Percentiles rank a stretch among this genome's conserved stretches.
phyloP scores from a whole-genome alignment of 2,888 invertebrate species.

The Synanthedon formicaeformis region DNA sequence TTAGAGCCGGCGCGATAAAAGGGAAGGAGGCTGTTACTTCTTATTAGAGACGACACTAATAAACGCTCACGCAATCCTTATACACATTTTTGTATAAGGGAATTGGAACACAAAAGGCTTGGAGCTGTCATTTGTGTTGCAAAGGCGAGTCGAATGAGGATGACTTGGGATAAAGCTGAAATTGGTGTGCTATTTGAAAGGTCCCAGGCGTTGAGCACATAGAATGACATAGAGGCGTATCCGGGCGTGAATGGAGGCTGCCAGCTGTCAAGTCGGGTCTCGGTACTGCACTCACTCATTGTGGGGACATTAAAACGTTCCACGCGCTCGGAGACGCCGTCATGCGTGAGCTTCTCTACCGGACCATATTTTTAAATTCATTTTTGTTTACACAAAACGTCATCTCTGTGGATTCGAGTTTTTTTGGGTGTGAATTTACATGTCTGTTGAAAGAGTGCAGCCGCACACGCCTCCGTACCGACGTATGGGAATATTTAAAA shows the following conservation, averaged over 20 bases:
- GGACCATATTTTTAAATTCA: slow-evolving; percentile 47
- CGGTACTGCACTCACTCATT: no score
- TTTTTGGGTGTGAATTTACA: not conserved
- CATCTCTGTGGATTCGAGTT: not conserved
- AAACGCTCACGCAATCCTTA: slow-evolving; percentile 9
- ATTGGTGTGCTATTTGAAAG: slow-evolving; percentile 37
- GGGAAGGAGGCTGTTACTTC: slow-evolving; percentile 32
- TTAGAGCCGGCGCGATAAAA: slow-evolving; percentile 25
- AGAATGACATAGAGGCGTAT: slow-evolving; percentile 13
- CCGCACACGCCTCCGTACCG: not conserved
- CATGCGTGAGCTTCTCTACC: slow-evolving; percentile 37
- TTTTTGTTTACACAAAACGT: slow-evolving; percentile 36
- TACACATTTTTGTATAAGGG: slow-evolving; percentile 1
- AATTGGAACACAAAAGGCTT: slow-evolving; percentile 10
- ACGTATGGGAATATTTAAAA: not conserved
- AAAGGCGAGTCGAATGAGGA: slow-evolving; percentile 18
- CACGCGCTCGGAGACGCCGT: slow-evolving; percentile 38
- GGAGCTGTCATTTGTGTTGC: slow-evolving; percentile 9
- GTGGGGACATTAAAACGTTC: slow-evolving; percentile 53
- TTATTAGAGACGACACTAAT: slow-evolving; percentile 46
- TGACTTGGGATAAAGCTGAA: slow-evolving; percentile 30
- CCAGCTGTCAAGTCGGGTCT: no score
- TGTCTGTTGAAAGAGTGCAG: not conserved
- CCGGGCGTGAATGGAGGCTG: slow-evolving; percentile 6
- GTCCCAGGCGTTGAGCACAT: slow-evolving; percentile 34